Percentiles rank a stretch among this genome's conserved stretches.
Evolutionary conservation across 1,140 invertebrate genomes (phyloP).

Genomic region (Drosophila athabasca): DNA sequence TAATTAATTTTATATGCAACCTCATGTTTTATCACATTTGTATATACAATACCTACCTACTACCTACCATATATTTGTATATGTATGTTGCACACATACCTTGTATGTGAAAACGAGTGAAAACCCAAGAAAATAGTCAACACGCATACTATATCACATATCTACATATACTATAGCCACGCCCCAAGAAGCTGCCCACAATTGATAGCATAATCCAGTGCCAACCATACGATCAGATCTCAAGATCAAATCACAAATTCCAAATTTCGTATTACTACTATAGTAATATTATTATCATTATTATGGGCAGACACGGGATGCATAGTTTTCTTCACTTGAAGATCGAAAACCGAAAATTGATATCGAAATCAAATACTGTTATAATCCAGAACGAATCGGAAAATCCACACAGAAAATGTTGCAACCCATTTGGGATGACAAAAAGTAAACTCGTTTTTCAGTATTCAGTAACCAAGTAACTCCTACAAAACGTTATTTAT

Average conservation of each 20-base stretch:
- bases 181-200: slow-evolving; percentile 17
- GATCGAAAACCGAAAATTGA: too few relatives aligned
- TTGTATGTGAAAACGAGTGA: slow-evolving; percentile 50
- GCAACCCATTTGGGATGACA: slow-evolving; percentile 16
- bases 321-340: slow-evolving; percentile 10
- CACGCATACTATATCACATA: slow-evolving; percentile 3
- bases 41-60: slow-evolving; percentile 46
- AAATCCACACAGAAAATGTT: slow-evolving; percentile 7
- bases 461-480: neutral
- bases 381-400: neutral
- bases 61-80: too few relatives aligned
- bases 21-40: slow-evolving; percentile 66
- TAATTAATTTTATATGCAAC: slow-evolving; percentile 79
- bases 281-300: slow-evolving; percentile 12
- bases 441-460: slow-evolving; percentile 6
- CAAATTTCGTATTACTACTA: slow-evolving; percentile 3
- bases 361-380: neutral
- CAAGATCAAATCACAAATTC: neutral
- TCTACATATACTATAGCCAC: slow-evolving; percentile 14
- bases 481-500: slow-evolving; percentile 15
- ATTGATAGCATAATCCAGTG: neutral
- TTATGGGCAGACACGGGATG: slow-evolving; percentile 7
- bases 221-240: neutral
- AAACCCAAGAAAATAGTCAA: slow-evolving; percentile 26
- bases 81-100: slow-evolving; percentile 61